Percentiles rank a stretch among this genome's conserved stretches.
Conservation (phyloP, 2,113 vertebrate species). For the Halcyon senegalensis region DNA sequence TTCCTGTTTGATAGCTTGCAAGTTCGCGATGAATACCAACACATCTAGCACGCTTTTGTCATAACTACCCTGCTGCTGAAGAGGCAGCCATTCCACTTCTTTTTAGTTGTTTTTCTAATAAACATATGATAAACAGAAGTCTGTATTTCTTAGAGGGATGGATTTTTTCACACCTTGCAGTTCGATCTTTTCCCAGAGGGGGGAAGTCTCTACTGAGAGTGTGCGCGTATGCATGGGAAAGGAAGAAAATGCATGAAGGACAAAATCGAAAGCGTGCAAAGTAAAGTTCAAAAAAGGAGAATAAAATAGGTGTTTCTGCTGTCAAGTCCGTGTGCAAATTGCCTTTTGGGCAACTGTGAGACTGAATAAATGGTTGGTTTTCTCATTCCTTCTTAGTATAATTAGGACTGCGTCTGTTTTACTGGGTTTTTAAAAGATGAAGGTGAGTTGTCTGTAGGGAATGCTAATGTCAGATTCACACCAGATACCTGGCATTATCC, state of each 20-base stretch:
- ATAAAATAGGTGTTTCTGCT: neutral
- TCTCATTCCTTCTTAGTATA: neutral
- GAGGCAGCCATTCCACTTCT: neutral
- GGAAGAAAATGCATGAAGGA: neutral
- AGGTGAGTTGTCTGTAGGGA: conserved; percentile 37
- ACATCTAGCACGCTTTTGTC: neutral
- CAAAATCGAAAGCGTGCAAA: neutral
- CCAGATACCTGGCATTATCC: conserved; percentile 55
- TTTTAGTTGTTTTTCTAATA: neutral
- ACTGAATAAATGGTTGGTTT: neutral
- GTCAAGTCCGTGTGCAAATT: neutral
- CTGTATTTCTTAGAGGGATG: neutral
- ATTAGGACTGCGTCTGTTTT: neutral
- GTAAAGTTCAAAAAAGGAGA: neutral
- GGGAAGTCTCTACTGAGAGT: conserved; percentile 71
- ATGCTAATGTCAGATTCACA: conserved; percentile 49
- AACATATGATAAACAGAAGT: neutral
- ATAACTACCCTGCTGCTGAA: neutral
- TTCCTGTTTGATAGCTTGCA: neutral
- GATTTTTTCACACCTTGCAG: conserved; percentile 54
- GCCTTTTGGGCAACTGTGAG: neutral
- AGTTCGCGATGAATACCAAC: neutral
- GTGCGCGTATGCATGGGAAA: neutral
- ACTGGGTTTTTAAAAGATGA: neutral
- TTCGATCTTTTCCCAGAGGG: conserved; percentile 76